These are phyloP conservation scores for Rynchops niger DNA, from an alignment of 2,113 vertebrate genomes.

Conservation along the genomic window DNA sequence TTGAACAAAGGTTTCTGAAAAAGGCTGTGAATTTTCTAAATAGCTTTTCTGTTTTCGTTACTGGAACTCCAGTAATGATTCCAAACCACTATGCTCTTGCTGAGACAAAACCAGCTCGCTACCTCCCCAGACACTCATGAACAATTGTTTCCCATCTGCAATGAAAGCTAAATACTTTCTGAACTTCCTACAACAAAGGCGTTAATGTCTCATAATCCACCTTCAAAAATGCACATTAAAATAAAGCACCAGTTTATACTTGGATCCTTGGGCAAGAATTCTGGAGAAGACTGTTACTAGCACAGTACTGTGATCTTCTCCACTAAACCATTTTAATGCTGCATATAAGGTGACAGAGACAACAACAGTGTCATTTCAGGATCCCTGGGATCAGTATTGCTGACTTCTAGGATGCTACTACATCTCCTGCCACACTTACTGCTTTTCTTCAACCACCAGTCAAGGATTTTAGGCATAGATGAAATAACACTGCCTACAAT, in stretches of 20 bases:
- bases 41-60: neutral
- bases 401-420: neutral
- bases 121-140: neutral
- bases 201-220: neutral
- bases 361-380: neutral
- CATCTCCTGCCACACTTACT: neutral
- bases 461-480: neutral
- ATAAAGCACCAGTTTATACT: neutral
- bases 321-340: neutral
- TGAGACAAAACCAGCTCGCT: neutral
- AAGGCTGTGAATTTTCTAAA: neutral
- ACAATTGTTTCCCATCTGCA: neutral
- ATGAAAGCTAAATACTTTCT: neutral
- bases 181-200: neutral
- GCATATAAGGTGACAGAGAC: neutral
- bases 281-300: neutral
- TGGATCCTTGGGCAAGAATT: neutral
- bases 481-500: neutral
- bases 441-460: neutral
- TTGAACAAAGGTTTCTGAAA: neutral
- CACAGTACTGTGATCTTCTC: neutral
- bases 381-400: neutral
- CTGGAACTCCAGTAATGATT: neutral
- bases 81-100: neutral
- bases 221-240: neutral